Conservation (phyloP, 2,113 vertebrate species). For the Eclectus roratus region DNA sequence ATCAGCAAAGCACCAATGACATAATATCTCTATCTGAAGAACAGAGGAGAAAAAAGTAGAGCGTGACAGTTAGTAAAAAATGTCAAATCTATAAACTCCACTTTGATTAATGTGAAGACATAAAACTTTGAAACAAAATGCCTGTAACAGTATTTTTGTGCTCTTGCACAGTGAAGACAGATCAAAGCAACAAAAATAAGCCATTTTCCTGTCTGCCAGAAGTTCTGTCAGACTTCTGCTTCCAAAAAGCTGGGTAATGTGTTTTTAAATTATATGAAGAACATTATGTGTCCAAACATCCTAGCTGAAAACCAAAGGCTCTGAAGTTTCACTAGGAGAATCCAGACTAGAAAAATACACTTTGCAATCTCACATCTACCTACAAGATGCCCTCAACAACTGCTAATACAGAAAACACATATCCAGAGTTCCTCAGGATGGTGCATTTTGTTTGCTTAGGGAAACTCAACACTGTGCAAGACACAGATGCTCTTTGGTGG, state of each 20-base stretch:
- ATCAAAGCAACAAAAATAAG: slow-evolving; percentile 1
- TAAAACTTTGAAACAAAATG: not conserved
- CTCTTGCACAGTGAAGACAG: not conserved
- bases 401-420: not conserved
- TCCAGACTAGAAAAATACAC: not conserved
- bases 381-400: not conserved
- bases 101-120: not conserved
- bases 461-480: not conserved
- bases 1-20: not conserved
- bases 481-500: not conserved
- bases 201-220: not conserved
- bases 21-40: not conserved
- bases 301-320: not conserved
- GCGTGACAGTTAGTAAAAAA: not conserved
- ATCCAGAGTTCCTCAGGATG: not conserved
- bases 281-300: not conserved
- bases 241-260: not conserved
- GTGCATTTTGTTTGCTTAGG: not conserved
- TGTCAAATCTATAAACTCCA: not conserved
- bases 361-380: rapidly evolving
- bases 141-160: not conserved
- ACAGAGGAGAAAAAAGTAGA: not conserved
- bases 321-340: not conserved
- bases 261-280: not conserved
- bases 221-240: not conserved